Evolutionary conservation across 2,797 vertebrate genomes (phyloP), one percentile per base, ranked within the genome.

Genomic region (Leptoclinus maculatus): DNA sequence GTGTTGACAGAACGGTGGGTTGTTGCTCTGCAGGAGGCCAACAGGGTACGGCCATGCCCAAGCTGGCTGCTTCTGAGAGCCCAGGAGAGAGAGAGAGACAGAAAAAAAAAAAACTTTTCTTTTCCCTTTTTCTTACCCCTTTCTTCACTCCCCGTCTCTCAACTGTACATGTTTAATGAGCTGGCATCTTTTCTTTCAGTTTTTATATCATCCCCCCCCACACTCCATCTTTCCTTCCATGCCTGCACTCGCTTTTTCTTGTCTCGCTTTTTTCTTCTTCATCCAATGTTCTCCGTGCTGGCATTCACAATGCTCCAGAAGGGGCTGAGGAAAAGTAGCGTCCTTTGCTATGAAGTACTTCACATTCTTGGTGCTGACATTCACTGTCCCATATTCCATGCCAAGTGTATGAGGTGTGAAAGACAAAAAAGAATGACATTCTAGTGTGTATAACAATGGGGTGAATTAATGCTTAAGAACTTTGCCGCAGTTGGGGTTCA

Each of bases 111-210:
- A 45, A 17, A 21, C 68, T 78, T 87, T 82, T 75, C 62, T 79
- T 23, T 32, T 51, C 59, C 29, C 47, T 19, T 63, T 82, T 91
- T 78, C 84, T 89, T 63, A 9, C 77, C 51, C 70, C 58, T 71
- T 73, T 83, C 82, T 83, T 90, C 75, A 71, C 65, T 75, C 78
- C 16, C 67, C 51, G 65, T 85, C 80, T 88, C 77, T 91, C 80
- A 75, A 78, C 78, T 66, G 78, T 84, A 87, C 89, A 90, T 91
- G 82, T 88, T 84, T 91, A 90, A 94, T 90, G 90, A 92, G 89
- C 78, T 91, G 88, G 86, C 85, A 82, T 89, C 76, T 87, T 88
- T 79, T 88, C 85, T 85, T 83, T 83, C 77, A 72, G 66, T 78
- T 80, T 75, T 59, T 70, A 53, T 71, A 75, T 71, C 67, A 76